Base-by-base conservation (phyloP, 2,113 vertebrate genomes). In the Phodopus roborovskii region DNA sequence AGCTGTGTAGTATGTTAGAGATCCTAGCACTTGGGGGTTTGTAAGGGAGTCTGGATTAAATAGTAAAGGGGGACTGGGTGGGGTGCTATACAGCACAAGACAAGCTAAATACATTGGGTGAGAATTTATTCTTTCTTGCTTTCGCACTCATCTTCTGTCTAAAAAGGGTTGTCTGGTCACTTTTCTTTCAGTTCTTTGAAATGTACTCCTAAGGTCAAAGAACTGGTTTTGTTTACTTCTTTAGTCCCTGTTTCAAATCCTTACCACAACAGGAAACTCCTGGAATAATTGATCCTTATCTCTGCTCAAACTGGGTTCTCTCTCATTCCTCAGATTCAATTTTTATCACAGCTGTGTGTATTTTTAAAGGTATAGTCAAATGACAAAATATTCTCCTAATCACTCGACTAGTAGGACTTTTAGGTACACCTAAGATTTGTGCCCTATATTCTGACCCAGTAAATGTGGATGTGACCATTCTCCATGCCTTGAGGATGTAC, bases 181-280 rank as follows among this genome's bases (percentile, higher is more conserved):
- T 84, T 90, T 88, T 94, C 53, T 87, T 94, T 85, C 33, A 81
- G 48, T 79, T 45, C 58, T 92, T 73, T 81, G 66, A 81, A 95
- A 58, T 62, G 53, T 93, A 86, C 70, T 86, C n/a, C 56, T n/a
- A n/a, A 94, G 53, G 11, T 73, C 56, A 90, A 92, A 28, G 66
- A n/a, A 22, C 5, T 26, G 30, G 22, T 75, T 81, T 96, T 73
- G 10, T 74, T 92, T 88, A 77, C 12, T 81, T 88, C 16, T 48
- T 48, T 42, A 42, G 36, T 33, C 12, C 70, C 36, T 96, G 66
- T 91, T 95, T 45, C 93, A 75, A 96, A 95, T 94, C n/a, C 33
- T n/a, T 96, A 60, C 19, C 70, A 83, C 50, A 75, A 77, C 10
- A 93, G 36, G 7, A 95, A 95, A n/a, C 16, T 91, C 60, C 88